phyloP scores from a whole-genome alignment of 2,888 invertebrate species.

The Apantesis nais region DNA sequence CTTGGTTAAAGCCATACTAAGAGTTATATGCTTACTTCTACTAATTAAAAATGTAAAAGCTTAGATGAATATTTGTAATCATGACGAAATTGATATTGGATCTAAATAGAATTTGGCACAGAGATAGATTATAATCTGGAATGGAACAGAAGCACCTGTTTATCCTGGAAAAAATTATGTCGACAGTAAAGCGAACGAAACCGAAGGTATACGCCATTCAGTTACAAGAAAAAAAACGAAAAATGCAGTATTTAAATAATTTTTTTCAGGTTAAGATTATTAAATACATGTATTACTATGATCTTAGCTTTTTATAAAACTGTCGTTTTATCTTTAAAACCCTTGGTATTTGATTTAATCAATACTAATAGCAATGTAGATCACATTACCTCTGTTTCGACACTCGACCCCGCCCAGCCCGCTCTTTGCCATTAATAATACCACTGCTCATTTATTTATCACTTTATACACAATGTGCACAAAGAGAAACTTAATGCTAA shows the following conservation, averaged over 20 bases:
- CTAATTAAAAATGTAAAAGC: too few relatives aligned
- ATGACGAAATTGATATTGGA: too few relatives aligned
- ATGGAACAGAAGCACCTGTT: too few relatives aligned
- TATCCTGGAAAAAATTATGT: too few relatives aligned
- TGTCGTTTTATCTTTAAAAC: neutral
- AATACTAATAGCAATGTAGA: slow-evolving; percentile 33
- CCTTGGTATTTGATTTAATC: neutral
- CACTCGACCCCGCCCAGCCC: slow-evolving; percentile 61
- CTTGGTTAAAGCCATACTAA: too few relatives aligned
- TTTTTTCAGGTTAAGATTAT: neutral
- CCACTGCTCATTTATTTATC: neutral
- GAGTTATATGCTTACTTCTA: too few relatives aligned
- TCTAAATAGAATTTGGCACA: too few relatives aligned
- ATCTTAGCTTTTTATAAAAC: neutral
- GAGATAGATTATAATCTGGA: too few relatives aligned
- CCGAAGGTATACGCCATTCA: too few relatives aligned
- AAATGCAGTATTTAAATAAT: neutral
- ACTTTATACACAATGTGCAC: neutral
- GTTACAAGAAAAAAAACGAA: too few relatives aligned
- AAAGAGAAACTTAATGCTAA: neutral
- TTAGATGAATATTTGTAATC: too few relatives aligned
- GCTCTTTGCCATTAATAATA: slow-evolving; percentile 58
- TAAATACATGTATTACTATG: neutral
- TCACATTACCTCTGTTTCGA: slow-evolving; percentile 43
- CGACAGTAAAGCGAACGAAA: neutral